Base-by-base conservation (phyloP, 2,888 invertebrate species). In the Macrophya annulata region DNA sequence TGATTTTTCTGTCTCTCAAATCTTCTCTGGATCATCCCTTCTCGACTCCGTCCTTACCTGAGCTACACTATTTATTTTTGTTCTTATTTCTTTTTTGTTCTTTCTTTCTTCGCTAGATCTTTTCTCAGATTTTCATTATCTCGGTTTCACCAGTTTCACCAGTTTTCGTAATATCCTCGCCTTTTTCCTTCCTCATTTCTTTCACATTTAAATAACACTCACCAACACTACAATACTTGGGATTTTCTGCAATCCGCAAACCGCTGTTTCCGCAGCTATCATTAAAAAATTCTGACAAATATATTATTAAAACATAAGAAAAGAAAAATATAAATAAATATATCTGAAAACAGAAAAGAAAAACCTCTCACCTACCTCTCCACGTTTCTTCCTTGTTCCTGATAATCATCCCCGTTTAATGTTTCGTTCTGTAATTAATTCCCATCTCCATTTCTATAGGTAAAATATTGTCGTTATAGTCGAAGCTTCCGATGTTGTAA, bases 1-100 rank as follows among this genome's bases (percentile, higher is more conserved):
- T 74, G 68, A 68, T 68, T 68, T 37, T 37, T 68, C 17, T 68
- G 37, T 68, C 37, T 68, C 68, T 68, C 68, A 68, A 68, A 37
- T 68, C 37, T 45, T 74, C 45, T 45, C 21, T 12, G 72, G 72
- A 74, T 45, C 72, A 74, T 45, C 72, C 25, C 72, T 45, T 45
- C 72, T 74, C 72, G 31, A 10, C 40, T 45, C n/a, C 15, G 43
- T 74, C 21, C 21, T 45, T 43, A 45, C 72, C 72, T 21, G 45
- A 74, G 21, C 45, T 45, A 45, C 8, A 45, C 21, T 21, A 45
- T n/a, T 74, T 45, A 21, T 74, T 45, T 43, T 40, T n/a, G n/a
- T 40, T 17, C 43, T 45, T 10, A n/a, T 10, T 21, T 43, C 4
- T 17, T 43, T 43, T 43, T 43, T 72, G 2, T 65, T 12, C n/a